These are phyloP conservation scores for Tribolium freemani DNA, from an alignment of 2,888 invertebrate species.

Conservation along the genomic window DNA sequence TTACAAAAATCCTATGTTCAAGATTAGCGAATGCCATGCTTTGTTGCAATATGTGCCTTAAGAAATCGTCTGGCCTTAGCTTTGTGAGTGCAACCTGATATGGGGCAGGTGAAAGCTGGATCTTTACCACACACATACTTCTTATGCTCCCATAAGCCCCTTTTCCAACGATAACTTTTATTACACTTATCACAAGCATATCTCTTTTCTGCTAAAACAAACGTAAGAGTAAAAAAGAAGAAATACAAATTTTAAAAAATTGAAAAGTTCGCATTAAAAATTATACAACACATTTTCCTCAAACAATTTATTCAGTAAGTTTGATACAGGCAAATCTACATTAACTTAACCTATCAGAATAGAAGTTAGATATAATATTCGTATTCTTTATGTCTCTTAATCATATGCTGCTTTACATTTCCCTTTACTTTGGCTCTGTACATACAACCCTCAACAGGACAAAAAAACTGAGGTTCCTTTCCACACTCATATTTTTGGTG, in stretches of 20 bases:
- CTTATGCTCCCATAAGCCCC: conserved; percentile 44
- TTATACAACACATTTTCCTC: background rate
- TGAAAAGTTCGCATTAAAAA: background rate
- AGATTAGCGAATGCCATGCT: background rate
- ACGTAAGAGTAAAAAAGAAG: background rate
- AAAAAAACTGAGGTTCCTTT: conserved; percentile 45
- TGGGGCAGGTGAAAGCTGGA: conserved; percentile 47
- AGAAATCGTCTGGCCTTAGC: background rate
- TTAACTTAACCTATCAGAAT: background rate
- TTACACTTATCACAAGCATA: conserved; percentile 16
- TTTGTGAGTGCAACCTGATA: conserved; percentile 60
- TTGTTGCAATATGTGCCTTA: background rate
- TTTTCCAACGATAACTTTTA: conserved; percentile 15
- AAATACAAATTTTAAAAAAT: background rate
- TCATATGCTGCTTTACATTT: conserved; percentile 43
- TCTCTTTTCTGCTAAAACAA: conserved; percentile 7
- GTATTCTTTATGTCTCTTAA: background rate
- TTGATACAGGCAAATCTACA: background rate
- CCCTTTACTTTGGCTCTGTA: conserved; percentile 43
- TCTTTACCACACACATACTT: conserved; percentile 55
- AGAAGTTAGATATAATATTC: background rate
- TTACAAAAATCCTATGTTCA: too few species aligned
- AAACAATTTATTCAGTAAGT: background rate
- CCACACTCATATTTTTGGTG: conserved; percentile 47
- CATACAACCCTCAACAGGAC: conserved; percentile 39